Conservation (phyloP, 2,888 invertebrate genomes). For the Parnassius orleans region DNA sequence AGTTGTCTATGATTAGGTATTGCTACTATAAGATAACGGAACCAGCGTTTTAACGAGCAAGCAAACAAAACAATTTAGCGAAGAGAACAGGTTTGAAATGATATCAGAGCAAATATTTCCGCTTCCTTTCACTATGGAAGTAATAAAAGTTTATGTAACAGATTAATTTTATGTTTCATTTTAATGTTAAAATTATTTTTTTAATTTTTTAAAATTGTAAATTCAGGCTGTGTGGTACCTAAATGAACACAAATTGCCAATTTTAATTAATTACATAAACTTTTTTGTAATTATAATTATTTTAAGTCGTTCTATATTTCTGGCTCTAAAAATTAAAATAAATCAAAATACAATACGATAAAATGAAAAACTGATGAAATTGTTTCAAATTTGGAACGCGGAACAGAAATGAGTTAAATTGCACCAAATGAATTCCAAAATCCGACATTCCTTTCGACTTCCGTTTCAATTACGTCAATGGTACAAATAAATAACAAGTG, state of each 20-base stretch:
- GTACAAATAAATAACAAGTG: conserved; percentile 29
- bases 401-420: neutral
- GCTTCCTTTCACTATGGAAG: conserved; percentile 14
- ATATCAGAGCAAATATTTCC: conserved; percentile 6
- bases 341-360: neutral
- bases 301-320: too few species aligned
- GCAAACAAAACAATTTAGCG: neutral
- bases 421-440: neutral
- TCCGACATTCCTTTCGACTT: conserved; percentile 7
- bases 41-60: neutral
- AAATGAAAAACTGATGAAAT: neutral
- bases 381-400: conserved; percentile 4
- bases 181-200: too few species aligned
- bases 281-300: too few species aligned
- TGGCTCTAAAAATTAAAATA: neutral
- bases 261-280: too few species aligned
- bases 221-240: too few species aligned
- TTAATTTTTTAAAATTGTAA: too few species aligned
- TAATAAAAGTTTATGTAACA: conserved; percentile 8
- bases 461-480: conserved; percentile 26
- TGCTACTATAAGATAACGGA: too few species aligned
- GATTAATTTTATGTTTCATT: neutral
- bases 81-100: conserved; percentile 3
- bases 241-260: too few species aligned
- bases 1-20: too few species aligned